Evolutionary conservation across 2,797 vertebrate genomes (phyloP), one percentile per base, ranked within the genome.

Genomic region (Limnodromus scolopaceus): DNA sequence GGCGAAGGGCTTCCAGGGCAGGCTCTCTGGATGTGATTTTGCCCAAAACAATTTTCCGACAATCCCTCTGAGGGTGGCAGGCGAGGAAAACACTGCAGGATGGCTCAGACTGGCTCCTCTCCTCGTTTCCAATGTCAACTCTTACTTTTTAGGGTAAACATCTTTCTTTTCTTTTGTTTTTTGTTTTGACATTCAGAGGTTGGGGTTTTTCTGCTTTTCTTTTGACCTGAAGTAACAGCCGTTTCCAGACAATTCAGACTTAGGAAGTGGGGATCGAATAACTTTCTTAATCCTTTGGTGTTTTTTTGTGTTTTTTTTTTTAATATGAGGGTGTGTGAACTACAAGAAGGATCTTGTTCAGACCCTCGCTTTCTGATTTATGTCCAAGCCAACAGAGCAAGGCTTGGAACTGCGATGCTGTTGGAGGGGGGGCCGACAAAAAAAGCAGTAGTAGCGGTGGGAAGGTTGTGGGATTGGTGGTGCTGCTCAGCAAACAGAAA

Each of bases 401-500:
- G 55, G 66, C 83, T 88, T 88, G 85, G 85, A 95, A 38, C 70
- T 48, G 46, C 0, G 18, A 61, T 70, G 57, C 74, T 88, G 22
- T 34, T 55, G 32, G 32, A n/a, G 17, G 55, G 34, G 13, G 20
- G 53, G 19, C 6, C 34, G n/a, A 41, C 16, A 18, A 38, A 22
- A 43, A 51, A 51, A 8, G 9, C 27, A 54, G 55, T 16, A 45
- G 55, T 34, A 45, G 57, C 13, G 28, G 77, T 94, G 86, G 72
- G 92, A 91, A 85, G 38, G 30, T 23, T 94, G 90, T 83, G 88
- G 93, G 90, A 65, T 84, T 80, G 81, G 95, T 92, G 94, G 77
- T 90, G 78, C 93, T 75, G 93, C 85, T 94, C 71, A 83, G 88
- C 95, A 96, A 96, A 96, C 94, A 95, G 93, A 91, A 87, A 93